A percentile compares a stretch with the other conserved stretches of the same genome.
These are phyloP conservation scores for Hirudinaria manillensis DNA, from an alignment of 2,888 invertebrate species.

Conservation along the genomic window DNA sequence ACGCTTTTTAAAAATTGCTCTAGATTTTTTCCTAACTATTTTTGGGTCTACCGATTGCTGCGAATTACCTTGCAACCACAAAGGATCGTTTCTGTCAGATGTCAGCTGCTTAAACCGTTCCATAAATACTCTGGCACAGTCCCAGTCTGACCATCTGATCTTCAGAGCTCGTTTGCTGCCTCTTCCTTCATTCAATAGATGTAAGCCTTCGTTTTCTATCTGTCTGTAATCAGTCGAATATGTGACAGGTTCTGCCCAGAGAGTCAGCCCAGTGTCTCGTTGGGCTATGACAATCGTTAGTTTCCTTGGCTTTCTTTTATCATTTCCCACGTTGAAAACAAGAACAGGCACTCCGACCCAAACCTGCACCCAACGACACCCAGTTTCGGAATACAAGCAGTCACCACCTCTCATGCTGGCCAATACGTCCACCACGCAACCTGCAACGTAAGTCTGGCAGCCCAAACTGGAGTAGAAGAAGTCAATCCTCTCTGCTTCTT, in stretches of 20 bases:
- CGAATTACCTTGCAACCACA: constrained; percentile 11
- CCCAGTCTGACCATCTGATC: constrained; percentile 17
- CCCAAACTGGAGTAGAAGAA: constrained; percentile 28
- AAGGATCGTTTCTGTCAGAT: constrained; percentile 7
- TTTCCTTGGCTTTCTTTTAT: constrained; percentile 15
- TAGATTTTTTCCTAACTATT: not conserved
- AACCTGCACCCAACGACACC: constrained; percentile 26
- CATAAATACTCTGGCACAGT: not conserved
- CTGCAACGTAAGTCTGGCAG: constrained; percentile 8
- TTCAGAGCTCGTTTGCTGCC: constrained; percentile 10
- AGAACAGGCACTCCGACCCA: constrained; percentile 28
- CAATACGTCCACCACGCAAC: constrained; percentile 27
- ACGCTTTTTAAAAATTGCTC: not conserved
- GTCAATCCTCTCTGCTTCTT: constrained; percentile 24
- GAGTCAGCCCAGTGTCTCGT: constrained; percentile 22
- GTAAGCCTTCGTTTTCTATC: constrained; percentile 17
- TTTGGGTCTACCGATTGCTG: not conserved
- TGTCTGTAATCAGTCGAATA: constrained; percentile 23
- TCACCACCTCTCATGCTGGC: constrained; percentile 10
- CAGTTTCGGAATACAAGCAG: not conserved
- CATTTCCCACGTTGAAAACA: constrained; percentile 8
- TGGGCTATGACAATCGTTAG: constrained; percentile 21
- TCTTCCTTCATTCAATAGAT: constrained; percentile 13
- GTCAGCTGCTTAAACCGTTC: constrained; percentile 12
- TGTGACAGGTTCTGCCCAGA: constrained; percentile 18